Conservation (phyloP, 2,888 invertebrate species). For the Euphydryas editha region DNA sequence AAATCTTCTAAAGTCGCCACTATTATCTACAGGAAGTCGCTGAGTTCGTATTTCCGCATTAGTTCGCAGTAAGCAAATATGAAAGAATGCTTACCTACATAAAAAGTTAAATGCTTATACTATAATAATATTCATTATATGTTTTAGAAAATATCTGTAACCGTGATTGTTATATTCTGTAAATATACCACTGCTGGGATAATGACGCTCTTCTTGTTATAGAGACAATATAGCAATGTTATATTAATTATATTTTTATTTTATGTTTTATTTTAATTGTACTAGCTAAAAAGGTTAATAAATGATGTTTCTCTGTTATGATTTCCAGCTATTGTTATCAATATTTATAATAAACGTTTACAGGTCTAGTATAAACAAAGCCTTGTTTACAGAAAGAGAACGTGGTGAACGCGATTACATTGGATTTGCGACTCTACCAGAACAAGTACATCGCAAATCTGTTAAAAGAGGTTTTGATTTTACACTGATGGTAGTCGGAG, state of each 20-base stretch:
- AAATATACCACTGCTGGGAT: too few relatives aligned
- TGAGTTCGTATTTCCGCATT: slow-evolving; percentile 35
- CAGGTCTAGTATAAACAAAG: background rate
- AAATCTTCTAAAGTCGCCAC: slow-evolving; percentile 26
- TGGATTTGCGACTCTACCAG: slow-evolving; percentile 97
- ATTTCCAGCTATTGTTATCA: background rate
- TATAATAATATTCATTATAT: background rate
- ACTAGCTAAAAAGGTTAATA: background rate
- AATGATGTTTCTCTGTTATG: background rate
- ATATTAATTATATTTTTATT: too few relatives aligned
- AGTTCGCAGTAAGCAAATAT: slow-evolving; percentile 30
- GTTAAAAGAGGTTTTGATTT: slow-evolving; percentile 98
- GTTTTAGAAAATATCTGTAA: too few relatives aligned
- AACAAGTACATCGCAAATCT: slow-evolving; percentile 97
- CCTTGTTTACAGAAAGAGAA: slow-evolving; percentile 66
- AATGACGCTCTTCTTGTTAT: too few relatives aligned
- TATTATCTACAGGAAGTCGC: slow-evolving; percentile 37
- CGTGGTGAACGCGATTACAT: slow-evolving; percentile 91
- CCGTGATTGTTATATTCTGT: too few relatives aligned
- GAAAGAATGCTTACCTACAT: slow-evolving; percentile 7
- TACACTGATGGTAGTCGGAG: slow-evolving; percentile 98
- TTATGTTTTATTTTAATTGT: background rate
- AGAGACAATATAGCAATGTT: too few relatives aligned
- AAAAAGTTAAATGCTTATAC: background rate
- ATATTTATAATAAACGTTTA: background rate